A percentile compares a stretch with the other conserved stretches of the same genome.
phyloP scores from a whole-genome alignment of 2,797 vertebrate genomes.

The Hydrolagus colliei region DNA sequence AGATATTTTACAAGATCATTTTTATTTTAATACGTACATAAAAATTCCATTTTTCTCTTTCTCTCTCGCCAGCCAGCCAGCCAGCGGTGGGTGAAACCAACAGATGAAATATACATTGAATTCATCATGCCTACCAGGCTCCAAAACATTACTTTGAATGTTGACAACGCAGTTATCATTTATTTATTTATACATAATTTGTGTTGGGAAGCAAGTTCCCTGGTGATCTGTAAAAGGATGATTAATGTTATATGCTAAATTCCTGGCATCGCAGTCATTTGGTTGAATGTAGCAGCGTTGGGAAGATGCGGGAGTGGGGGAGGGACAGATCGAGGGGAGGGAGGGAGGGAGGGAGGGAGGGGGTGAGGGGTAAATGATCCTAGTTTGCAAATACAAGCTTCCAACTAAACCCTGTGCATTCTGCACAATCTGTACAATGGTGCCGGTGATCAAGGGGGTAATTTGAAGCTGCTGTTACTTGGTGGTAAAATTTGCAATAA shows the following conservation, averaged over 20 bases:
- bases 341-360: too few species aligned
- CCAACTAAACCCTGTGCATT: too few species aligned
- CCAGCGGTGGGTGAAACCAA: constrained; percentile 28
- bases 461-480: too few species aligned
- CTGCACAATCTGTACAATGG: too few species aligned
- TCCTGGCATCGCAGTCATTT: constrained; percentile 26
- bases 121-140: constrained; percentile 5
- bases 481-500: too few species aligned
- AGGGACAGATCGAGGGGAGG: too few species aligned
- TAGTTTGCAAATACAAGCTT: too few species aligned
- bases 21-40: not conserved
- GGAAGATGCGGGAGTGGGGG: not conserved
- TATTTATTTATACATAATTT: constrained; percentile 68
- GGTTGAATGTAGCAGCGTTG: not conserved
- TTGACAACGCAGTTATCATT: constrained; percentile 58
- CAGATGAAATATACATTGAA: constrained; percentile 26
- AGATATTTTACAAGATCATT: constrained; percentile 8
- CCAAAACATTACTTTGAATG: not conserved
- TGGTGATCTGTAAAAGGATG: constrained; percentile 39
- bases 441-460: too few species aligned
- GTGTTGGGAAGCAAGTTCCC: constrained; percentile 46
- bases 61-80: not conserved
- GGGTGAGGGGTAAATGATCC: too few species aligned
- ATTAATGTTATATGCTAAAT: constrained; percentile 60
- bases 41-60: constrained; percentile 1